Conservation (phyloP, 2,888 invertebrate genomes). For the Troglohyphantes excavatus region DNA sequence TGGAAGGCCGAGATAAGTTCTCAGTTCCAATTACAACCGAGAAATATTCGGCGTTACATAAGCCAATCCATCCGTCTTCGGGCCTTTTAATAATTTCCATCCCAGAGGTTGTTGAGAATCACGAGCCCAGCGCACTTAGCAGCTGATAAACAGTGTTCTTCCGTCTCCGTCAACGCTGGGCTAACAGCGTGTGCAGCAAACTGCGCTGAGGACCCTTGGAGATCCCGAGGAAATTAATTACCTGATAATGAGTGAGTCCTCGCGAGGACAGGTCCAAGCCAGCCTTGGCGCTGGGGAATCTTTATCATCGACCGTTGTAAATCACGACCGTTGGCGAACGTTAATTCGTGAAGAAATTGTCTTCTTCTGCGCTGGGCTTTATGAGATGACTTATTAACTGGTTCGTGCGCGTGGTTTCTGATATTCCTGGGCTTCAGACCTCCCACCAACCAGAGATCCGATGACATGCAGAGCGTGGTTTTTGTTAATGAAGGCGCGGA, state of each 20-base stretch:
- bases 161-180: conserved; percentile 51
- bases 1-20: conserved; percentile 30
- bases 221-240: conserved; percentile 54
- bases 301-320: conserved; percentile 56
- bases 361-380: background rate
- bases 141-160: conserved; percentile 61
- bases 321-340: background rate
- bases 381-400: conserved; percentile 60
- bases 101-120: no score
- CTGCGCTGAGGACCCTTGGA: background rate
- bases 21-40: conserved; percentile 54
- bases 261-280: conserved; percentile 41
- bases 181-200: conserved; percentile 60
- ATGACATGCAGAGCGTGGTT: conserved; percentile 10
- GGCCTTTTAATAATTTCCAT: conserved; percentile 38
- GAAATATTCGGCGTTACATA: conserved; percentile 63
- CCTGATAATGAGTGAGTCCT: conserved; percentile 58
- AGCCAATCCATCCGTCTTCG: conserved; percentile 43
- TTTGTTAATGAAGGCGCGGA: conserved; percentile 44
- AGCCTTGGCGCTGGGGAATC: conserved; percentile 35
- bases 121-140: conserved; percentile 55
- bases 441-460: background rate
- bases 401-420: conserved; percentile 7
- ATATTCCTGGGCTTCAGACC: conserved; percentile 7
- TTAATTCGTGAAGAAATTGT: background rate